Base-by-base conservation (phyloP, 2,797 vertebrate species). In the Premnoplex brunnescens region DNA sequence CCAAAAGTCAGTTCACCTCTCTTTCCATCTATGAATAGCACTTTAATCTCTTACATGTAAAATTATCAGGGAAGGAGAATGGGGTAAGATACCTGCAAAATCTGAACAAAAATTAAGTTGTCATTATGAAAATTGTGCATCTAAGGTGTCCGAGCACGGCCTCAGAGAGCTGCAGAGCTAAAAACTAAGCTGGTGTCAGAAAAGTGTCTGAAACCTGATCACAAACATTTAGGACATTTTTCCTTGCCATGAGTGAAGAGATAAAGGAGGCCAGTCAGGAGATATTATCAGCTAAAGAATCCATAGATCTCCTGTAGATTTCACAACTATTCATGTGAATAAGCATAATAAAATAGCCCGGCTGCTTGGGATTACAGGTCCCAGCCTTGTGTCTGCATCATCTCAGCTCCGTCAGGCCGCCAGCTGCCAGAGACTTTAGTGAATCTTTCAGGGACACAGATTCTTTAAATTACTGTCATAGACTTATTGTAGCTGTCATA, bases 291-390 rank as follows among this genome's bases (percentile, higher is more conserved):
- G 64, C 74, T 79, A 69, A 96, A 88, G 80, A 95, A 90, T 91
- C 85, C 85, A 48, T 88, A 91, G 89, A 88, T 97, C 74, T 93
- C 55, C 66, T 88, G 67, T 43, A 95, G 95, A 92, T 92, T 92
- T 92, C 90, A 95, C 71, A 91, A 95, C 77, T 63, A 79, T 85
- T 90, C 82, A 32, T 14, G 22, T 59, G 58, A 95, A 88, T 60
- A 88, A 95, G 64, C 55, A 74, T 36, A 91, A 91, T 91, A 91
- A 94, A 96, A 85, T 85, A 71, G 83, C 74, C 74, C 9, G 80
- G 89, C 94, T 96, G 88, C 93, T 94, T 74, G 85, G 94, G 95
- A 97, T 96, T 97, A 96, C 91, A 84, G 63, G 67, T 88, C 94
- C 72, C 92, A 86, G 94, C 89, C 89, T 90, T 90, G 77, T 71